Evolutionary conservation across 1,140 invertebrate genomes (phyloP).

Genomic region (Carposina sasakii): DNA sequence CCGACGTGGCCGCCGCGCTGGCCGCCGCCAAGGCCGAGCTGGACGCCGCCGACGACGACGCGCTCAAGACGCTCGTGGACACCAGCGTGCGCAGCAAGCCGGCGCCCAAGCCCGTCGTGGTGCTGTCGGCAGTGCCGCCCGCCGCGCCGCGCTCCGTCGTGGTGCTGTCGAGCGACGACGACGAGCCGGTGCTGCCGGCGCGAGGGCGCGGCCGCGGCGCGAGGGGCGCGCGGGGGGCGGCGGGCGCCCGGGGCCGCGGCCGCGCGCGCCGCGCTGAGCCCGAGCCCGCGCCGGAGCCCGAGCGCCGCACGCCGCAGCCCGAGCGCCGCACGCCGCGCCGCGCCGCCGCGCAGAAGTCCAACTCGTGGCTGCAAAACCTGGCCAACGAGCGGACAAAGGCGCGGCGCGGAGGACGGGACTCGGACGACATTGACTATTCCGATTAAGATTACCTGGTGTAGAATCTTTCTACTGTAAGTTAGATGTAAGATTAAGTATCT

Average conservation of each 20-base stretch:
- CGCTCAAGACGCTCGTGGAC: conserved; percentile 27
- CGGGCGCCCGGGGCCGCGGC: conserved; percentile 14
- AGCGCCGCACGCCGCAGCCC: conserved; percentile 11
- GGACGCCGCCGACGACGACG: conserved; percentile 41
- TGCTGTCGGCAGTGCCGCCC: neutral
- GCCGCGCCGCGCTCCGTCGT: conserved; percentile 2
- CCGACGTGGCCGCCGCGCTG: conserved; percentile 47
- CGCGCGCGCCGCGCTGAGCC: conserved; percentile 6
- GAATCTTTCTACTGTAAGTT: too few relatives aligned
- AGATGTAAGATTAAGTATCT: too few relatives aligned
- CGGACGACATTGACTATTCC: conserved; percentile 51
- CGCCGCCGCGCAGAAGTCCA: conserved; percentile 33
- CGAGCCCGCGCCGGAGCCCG: conserved; percentile 15
- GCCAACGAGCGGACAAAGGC: conserved; percentile 10
- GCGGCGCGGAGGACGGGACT: conserved; percentile 36
- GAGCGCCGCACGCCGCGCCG: conserved; percentile 44
- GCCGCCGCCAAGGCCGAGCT: conserved; percentile 41
- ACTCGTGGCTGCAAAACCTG: conserved; percentile 37
- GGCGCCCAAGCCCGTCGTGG: conserved; percentile 11
- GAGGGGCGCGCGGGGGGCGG: conserved; percentile 10
- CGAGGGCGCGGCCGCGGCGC: conserved; percentile 12
- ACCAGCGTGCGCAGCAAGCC: conserved; percentile 12
- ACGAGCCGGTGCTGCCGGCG: conserved; percentile 3
- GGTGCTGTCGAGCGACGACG: conserved; percentile 29
- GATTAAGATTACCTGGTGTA: conserved; percentile 17